Evolutionary conservation across 2,113 vertebrate genomes (phyloP), one percentile per base, ranked within the genome.

Genomic region (Euleptes europaea): DNA sequence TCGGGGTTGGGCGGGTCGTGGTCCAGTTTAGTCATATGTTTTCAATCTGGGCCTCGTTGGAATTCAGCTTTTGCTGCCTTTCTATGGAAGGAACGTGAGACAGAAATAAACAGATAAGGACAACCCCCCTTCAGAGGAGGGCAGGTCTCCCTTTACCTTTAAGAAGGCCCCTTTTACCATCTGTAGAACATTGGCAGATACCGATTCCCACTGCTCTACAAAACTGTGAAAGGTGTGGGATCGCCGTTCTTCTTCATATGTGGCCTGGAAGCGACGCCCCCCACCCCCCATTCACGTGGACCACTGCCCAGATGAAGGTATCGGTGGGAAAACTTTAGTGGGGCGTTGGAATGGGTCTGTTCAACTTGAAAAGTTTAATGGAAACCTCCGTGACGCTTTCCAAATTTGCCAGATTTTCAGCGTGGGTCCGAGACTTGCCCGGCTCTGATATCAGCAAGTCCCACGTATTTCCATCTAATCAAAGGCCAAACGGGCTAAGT

Each of bases 361-460:
- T 85, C 86, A 78, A 42, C 21, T 88, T 86, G 35, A 63, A 40
- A 57, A 67, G 78, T 69, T 26, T 70, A n/a, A 88, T 71, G 17
- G 75, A 82, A 47, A 44, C 79, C 75, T 76, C 57, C 31, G 13
- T 71, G 13, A 17, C 67, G 5, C 4, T 78, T 82, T 86, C 83
- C 78, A 1, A 9, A 49, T 47, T 8, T 71, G 2, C 65, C 14
- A 73, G 76, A 81, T 1, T 35, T 44, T 42, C 69, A 8, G 5
- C 57, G 88, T 89, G 83, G 17, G 40, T 82, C 83, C 40, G 67
- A 38, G 23, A 44, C 83, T 85, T 26, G 65, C 21, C 1, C 44
- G 38, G 35, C 35, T 72, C 77, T 78, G 81, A 60, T 31, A 40
- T 73, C 44, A 82, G 19, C 44, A 31, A 15, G 2, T 51, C 60